A percentile compares a stretch with the other conserved stretches of the same genome.
Conservation (phyloP, 2,797 vertebrate genomes). For the Mormyrus hasselquistii region DNA sequence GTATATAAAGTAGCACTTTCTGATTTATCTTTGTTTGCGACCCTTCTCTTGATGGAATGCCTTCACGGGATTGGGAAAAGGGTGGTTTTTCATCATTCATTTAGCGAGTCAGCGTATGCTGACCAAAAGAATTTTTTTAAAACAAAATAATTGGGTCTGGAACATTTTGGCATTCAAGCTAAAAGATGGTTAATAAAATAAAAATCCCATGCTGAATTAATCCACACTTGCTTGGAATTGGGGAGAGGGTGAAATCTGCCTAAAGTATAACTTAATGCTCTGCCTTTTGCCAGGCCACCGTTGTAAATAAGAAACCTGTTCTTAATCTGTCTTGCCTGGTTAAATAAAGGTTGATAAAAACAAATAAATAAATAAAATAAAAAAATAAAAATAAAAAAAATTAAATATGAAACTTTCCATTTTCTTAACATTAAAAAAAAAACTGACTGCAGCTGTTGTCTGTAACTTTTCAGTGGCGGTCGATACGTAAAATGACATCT, state of each 20-base stretch:
- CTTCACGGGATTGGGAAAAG: neutral
- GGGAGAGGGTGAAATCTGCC: neutral
- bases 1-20: neutral
- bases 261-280: neutral
- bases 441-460: neutral
- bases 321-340: no score
- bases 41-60: neutral
- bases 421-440: neutral
- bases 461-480: slow-evolving; percentile 22
- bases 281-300: no score
- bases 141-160: neutral
- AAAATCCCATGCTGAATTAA: neutral
- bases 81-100: neutral
- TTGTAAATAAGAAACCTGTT: no score
- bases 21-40: neutral
- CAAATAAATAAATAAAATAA: no score
- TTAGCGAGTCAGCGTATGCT: neutral
- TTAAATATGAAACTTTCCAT: neutral
- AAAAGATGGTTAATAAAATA: neutral
- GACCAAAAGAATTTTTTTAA: neutral
- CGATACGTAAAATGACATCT: slow-evolving; percentile 31
- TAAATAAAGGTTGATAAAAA: no score
- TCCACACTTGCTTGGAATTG: neutral
- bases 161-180: neutral
- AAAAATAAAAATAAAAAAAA: no score